Base-by-base conservation (phyloP, 2,797 vertebrate species). In the Notoglanidium macrostoma region DNA sequence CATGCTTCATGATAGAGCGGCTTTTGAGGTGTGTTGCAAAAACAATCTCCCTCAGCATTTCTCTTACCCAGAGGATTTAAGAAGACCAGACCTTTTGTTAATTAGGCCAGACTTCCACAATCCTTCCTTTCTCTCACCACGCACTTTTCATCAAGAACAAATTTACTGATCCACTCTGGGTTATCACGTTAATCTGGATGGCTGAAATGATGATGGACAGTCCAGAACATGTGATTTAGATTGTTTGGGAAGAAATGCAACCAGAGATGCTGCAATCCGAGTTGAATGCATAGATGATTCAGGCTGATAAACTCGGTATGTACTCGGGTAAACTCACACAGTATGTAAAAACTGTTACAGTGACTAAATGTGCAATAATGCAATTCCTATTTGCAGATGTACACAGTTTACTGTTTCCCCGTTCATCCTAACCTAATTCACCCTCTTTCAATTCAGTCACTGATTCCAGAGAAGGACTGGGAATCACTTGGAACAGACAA, bases 71-170 rank as follows among this genome's bases (percentile, higher is more conserved):
- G 68, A 57, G 83, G 83, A 73, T 59, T 59, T 40, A 68, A 54
- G 14, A 73, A 23, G 46, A 2, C 6, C 63, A 89, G 92, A 95
- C 94, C 94, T 95, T 91, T 91, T 85, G 93, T 95, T 96, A 95
- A 96, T 95, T 92, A 95, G 92, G 73, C 40, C 46, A 80, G 59
- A 93, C 91, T 32, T 51, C 74, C 90, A 93, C 92, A 92, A 89
- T 92, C 91, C 89, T 72, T 91, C 90, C 90, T 93, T 90, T 95
- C 93, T 94, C 84, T 86, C 73, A 86, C 83, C 61, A 85, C 92
- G 89, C 88, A 73, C 89, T 94, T 96, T 95, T 95, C 95, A 94
- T 93, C 95, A 92, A 92, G 92, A 94, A 93, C 92, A 93, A 94
- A 96, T 96, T 94, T 94, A 89, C 90, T 91, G 91, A 86, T 72